phyloP scores from a whole-genome alignment of 2,113 vertebrate species.

The Sphaerodactylus townsendi region DNA sequence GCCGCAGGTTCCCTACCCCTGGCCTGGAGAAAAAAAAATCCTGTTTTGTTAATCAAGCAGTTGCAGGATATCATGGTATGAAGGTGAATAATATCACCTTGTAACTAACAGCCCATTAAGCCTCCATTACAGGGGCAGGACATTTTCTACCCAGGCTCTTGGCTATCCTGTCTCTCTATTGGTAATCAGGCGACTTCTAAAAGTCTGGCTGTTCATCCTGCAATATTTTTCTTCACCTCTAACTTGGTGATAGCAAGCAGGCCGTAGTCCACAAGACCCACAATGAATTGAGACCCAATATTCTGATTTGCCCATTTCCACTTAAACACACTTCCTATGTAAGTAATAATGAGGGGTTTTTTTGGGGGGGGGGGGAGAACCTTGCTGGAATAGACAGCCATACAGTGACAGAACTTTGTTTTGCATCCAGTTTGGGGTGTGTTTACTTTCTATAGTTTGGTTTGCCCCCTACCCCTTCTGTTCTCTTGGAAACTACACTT shows the following conservation, averaged over 20 bases:
- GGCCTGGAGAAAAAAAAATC: too few species aligned
- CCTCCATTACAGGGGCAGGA: too few species aligned
- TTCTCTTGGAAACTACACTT: not conserved
- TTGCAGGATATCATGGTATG: too few species aligned
- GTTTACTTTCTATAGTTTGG: not conserved
- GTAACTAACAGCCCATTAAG: too few species aligned
- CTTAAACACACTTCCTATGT: not conserved
- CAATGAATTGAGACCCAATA: not conserved
- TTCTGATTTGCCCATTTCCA: not conserved
- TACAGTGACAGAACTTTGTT: not conserved
- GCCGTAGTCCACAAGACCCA: not conserved
- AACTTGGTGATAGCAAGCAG: not conserved
- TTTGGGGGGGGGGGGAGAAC: too few species aligned
- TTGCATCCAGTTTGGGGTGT: not conserved
- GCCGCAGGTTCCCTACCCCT: too few species aligned
- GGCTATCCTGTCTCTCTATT: not conserved
- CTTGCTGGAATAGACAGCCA: not conserved
- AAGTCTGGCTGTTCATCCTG: not conserved
- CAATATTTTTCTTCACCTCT: not conserved
- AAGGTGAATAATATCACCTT: too few species aligned
- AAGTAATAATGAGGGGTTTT: not conserved
- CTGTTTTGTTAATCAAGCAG: too few species aligned
- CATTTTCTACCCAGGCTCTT: too few species aligned
- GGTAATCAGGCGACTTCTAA: not conserved
- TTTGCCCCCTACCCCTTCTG: not conserved